Percentiles rank a stretch among this genome's conserved stretches.
Evolutionary conservation across 2,797 vertebrate species (phyloP).

Genomic region (Morus bassanus): DNA sequence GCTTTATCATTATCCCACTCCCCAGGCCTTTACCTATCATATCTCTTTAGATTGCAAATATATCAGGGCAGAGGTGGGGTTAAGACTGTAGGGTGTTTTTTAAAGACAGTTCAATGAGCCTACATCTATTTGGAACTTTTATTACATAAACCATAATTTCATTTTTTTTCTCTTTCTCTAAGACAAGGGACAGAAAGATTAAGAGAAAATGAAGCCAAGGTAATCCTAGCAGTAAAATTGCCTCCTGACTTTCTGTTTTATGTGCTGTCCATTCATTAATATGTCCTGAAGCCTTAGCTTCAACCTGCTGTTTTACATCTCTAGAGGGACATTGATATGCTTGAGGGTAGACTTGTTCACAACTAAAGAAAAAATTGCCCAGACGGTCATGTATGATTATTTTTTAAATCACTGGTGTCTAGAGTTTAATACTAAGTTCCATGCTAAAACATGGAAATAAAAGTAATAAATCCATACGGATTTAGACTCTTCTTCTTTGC

Average conservation of each 20-base stretch:
- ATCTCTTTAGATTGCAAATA: not conserved
- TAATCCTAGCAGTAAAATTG: not conserved
- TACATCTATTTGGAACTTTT: not conserved
- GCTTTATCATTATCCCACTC: not conserved
- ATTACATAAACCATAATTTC: not conserved
- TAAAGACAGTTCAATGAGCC: not conserved
- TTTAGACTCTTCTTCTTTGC: not conserved
- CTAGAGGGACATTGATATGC: not conserved
- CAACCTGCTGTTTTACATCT: not conserved
- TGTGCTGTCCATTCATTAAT: not conserved
- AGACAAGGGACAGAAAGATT: not conserved
- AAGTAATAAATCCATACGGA: not conserved
- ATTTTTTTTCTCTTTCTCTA: not conserved
- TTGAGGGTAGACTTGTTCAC: not conserved
- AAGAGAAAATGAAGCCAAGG: not conserved
- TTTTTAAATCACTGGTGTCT: not conserved
- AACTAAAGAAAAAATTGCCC: not conserved
- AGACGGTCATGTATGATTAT: not conserved
- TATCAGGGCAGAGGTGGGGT: not conserved
- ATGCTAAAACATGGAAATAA: not conserved
- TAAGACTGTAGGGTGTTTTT: not conserved
- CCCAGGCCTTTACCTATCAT: not conserved
- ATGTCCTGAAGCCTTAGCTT: not conserved
- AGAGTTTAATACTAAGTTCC: not conserved
- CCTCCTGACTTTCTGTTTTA: not conserved